Percentiles rank a stretch among this genome's conserved stretches.
Conservation (phyloP, 2,113 vertebrate genomes). For the human (Homo sapiens) region DNA sequence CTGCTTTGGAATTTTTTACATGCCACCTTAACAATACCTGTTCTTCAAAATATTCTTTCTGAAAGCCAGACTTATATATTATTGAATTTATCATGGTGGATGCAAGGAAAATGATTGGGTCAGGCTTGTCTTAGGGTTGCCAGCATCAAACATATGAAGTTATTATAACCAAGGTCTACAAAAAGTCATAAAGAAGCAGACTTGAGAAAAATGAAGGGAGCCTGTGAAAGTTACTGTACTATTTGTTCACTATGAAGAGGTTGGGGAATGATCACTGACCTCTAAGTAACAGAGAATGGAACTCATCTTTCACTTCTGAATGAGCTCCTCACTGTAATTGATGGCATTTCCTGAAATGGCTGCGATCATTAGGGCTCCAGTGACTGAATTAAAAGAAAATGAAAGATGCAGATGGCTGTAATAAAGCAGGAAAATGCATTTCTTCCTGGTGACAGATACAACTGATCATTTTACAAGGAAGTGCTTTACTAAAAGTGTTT, state of each 20-base stretch:
- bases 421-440: slow-evolving; percentile 78
- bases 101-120: slow-evolving; percentile 58
- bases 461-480: slow-evolving; percentile 81
- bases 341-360: slow-evolving; percentile 73
- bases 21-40: background rate
- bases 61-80: slow-evolving; percentile 15
- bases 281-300: slow-evolving; percentile 73
- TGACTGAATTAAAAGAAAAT: slow-evolving; percentile 84
- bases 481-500: slow-evolving; percentile 77
- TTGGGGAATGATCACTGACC: slow-evolving; percentile 70
- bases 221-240: slow-evolving; percentile 64
- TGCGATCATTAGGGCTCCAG: slow-evolving; percentile 77
- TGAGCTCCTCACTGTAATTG: slow-evolving; percentile 72
- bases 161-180: slow-evolving; percentile 70
- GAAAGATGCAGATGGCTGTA: slow-evolving; percentile 79
- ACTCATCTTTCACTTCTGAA: slow-evolving; percentile 73
- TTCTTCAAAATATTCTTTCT: background rate
- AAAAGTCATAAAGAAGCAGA: slow-evolving; percentile 63
- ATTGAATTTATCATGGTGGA: slow-evolving; percentile 57
- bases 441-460: slow-evolving; percentile 77
- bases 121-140: slow-evolving; percentile 44
- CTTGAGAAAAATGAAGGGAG: slow-evolving; percentile 71
- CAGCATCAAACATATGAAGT: slow-evolving; percentile 67
- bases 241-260: slow-evolving; percentile 66
- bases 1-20: background rate